Conservation (phyloP, 2,113 vertebrate species). For the Petrocephalus microphthalmus region DNA sequence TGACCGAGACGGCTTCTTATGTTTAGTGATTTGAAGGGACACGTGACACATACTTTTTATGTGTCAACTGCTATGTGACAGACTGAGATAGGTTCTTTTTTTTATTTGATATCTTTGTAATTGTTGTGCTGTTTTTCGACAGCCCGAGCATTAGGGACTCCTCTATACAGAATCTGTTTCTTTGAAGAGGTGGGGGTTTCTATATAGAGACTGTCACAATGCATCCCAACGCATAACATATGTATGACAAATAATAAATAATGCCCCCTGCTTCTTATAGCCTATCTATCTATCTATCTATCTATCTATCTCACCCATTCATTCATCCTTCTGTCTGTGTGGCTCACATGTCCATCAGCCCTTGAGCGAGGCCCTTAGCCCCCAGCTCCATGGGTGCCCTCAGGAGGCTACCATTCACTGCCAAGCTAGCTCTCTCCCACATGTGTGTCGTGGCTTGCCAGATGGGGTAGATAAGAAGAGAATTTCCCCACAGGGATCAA, state of each 20-base stretch:
- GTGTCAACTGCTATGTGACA: background rate
- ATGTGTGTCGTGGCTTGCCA: background rate
- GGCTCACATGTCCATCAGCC: background rate
- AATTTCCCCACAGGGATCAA: background rate
- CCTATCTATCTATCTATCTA: background rate
- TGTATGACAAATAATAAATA: background rate
- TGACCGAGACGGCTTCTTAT: conserved; percentile 11
- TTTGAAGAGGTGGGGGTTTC: background rate
- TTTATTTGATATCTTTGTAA: background rate
- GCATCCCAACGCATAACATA: background rate
- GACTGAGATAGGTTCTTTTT: background rate
- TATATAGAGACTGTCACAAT: background rate
- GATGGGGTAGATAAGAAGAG: background rate
- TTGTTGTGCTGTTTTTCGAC: background rate
- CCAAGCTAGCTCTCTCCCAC: background rate
- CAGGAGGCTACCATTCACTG: background rate
- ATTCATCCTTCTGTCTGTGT: background rate
- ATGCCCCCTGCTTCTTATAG: background rate
- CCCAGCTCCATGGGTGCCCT: background rate
- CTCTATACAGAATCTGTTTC: background rate
- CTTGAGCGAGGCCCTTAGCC: background rate
- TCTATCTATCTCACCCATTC: background rate
- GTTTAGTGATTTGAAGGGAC: conserved; percentile 1
- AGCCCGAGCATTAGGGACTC: background rate
- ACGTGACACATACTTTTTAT: background rate